A percentile compares a stretch with the other conserved stretches of the same genome.
Conservation (phyloP, 2,797 vertebrate genomes). For the Nothura maculosa region DNA sequence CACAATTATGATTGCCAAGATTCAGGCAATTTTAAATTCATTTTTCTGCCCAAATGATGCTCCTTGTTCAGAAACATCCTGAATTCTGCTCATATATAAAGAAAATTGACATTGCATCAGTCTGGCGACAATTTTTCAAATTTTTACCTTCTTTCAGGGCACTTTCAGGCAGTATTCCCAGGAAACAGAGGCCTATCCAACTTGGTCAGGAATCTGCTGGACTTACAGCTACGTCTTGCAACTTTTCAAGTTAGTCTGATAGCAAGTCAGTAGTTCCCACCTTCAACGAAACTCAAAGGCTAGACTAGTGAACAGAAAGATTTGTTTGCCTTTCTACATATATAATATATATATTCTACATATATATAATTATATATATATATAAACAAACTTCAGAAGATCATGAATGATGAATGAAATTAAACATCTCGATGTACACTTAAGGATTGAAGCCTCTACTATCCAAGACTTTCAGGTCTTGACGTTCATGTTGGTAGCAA, state of each 20-base stretch:
- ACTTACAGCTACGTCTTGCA: accelerated
- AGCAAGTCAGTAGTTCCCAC: not conserved
- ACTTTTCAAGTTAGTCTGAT: not conserved
- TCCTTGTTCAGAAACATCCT: not conserved
- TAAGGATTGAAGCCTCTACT: not conserved
- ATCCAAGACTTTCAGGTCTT: not conserved
- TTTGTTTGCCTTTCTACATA: not conserved
- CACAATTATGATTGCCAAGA: not conserved
- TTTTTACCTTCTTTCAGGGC: not conserved
- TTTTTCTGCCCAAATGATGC: not conserved
- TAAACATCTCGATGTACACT: not conserved
- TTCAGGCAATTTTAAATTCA: accelerated
- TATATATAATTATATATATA: too few species aligned
- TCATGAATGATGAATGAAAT: not conserved
- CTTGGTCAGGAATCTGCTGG: accelerated
- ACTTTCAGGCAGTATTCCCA: not conserved
- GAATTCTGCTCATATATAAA: too few species aligned
- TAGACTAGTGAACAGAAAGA: not conserved
- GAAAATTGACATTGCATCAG: too few species aligned
- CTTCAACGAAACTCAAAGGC: not conserved
- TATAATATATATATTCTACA: not conserved
- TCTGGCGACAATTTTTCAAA: not conserved
- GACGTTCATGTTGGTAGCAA: not conserved
- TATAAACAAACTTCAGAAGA: not conserved
- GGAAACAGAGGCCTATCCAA: not conserved